Conservation (phyloP, 2,797 vertebrate species). For the Mormyrus proboscirostris region DNA sequence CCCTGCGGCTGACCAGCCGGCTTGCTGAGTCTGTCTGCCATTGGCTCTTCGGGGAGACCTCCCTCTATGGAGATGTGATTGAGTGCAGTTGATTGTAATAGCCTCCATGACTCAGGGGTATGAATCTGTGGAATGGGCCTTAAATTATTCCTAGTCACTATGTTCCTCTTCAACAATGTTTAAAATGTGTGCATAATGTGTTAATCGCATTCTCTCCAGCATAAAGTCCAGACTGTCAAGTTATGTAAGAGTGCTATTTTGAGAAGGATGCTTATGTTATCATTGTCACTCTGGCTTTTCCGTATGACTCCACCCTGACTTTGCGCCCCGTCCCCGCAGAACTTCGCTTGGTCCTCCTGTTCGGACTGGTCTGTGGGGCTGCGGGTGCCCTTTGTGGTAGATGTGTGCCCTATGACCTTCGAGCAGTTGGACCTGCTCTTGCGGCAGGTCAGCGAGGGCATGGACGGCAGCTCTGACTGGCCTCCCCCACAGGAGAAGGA, state of each 20-base stretch:
- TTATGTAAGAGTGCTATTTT: background rate
- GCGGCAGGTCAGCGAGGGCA: conserved; percentile 91
- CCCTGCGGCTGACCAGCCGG: background rate
- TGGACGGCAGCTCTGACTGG: conserved; percentile 96
- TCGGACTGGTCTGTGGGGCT: conserved; percentile 96
- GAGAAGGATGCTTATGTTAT: background rate
- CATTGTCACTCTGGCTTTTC: background rate
- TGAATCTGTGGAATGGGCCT: background rate
- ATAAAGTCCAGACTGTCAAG: background rate
- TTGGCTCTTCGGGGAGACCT: background rate
- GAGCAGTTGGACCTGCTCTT: conserved; percentile 92
- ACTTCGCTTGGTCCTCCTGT: conserved; percentile 94
- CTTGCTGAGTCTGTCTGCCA: background rate
- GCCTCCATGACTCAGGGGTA: background rate
- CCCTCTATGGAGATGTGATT: background rate
- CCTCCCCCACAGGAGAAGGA: conserved; percentile 95
- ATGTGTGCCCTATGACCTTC: conserved; percentile 89
- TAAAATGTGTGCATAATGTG: background rate
- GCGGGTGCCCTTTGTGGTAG: conserved; percentile 92
- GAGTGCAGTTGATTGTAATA: background rate
- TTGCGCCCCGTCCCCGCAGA: conserved; percentile 53
- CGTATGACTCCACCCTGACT: background rate
- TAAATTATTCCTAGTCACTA: background rate
- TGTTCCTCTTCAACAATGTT: background rate
- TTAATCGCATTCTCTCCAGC: background rate